These are phyloP conservation scores for Anoura caudifer DNA, from an alignment of 2,113 vertebrate genomes.

Conservation along the genomic window DNA sequence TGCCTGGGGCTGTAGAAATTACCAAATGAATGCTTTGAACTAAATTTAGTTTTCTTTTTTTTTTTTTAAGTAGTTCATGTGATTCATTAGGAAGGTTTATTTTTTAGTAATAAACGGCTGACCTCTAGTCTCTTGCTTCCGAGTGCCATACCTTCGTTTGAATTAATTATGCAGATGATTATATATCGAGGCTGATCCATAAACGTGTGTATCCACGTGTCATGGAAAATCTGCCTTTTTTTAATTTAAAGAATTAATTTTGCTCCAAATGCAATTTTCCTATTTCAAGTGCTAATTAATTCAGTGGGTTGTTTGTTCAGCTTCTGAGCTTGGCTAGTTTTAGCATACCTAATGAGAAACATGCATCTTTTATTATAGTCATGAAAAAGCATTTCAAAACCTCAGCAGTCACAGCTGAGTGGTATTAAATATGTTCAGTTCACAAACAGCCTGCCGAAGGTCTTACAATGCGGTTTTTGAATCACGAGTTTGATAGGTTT, in stretches of 20 bases:
- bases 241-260: constrained; percentile 38
- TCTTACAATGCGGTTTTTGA: not conserved
- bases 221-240: constrained; percentile 59
- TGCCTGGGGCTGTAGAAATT: not conserved
- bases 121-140: not conserved
- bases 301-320: constrained; percentile 5
- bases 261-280: constrained; percentile 17
- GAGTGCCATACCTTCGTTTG: not conserved
- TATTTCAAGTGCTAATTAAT: constrained; percentile 34
- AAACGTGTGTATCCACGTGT: not conserved
- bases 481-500: not conserved
- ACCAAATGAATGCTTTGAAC: not conserved
- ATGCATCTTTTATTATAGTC: not conserved
- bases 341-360: constrained; percentile 18
- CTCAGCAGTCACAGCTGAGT: not conserved
- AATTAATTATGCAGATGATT: not conserved
- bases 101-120: not conserved
- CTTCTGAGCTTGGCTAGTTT: not conserved
- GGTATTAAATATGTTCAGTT: not conserved
- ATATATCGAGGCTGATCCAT: not conserved
- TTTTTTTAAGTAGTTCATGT: not conserved
- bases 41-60: not conserved
- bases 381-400: not conserved
- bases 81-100: not conserved
- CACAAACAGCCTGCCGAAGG: not conserved